phyloP scores from a whole-genome alignment of 2,888 invertebrate species.

The Nudaria mundana region DNA sequence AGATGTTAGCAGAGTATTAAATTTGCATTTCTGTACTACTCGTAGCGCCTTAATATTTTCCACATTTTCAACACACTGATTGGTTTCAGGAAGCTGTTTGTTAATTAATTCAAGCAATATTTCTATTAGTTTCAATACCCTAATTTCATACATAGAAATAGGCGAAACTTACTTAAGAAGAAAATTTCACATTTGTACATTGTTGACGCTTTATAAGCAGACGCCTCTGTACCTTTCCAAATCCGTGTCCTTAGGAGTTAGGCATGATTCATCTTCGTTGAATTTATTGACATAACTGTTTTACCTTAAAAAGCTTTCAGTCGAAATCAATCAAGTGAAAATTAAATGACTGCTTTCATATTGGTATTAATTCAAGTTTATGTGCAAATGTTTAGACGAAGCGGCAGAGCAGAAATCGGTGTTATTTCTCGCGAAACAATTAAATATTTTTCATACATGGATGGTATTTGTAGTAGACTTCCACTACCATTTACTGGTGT shows the following conservation, averaged over 20 bases:
- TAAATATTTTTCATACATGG: slow-evolving; percentile 73
- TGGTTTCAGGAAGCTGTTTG: no score
- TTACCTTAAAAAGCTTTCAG: slow-evolving; percentile 70
- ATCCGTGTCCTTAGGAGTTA: slow-evolving; percentile 49
- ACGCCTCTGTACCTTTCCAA: slow-evolving; percentile 33
- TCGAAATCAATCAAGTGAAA: slow-evolving; percentile 69
- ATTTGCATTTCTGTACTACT: no score
- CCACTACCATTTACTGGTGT: slow-evolving; percentile 36
- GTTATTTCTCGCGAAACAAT: slow-evolving; percentile 74
- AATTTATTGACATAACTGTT: slow-evolving; percentile 64
- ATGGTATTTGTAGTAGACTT: slow-evolving; percentile 57
- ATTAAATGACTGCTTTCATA: slow-evolving; percentile 77
- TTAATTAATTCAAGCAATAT: no score
- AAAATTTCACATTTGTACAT: no score
- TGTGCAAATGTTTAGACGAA: slow-evolving; percentile 53
- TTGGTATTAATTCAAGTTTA: slow-evolving; percentile 68
- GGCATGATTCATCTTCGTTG: slow-evolving; percentile 42
- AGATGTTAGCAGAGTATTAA: no score
- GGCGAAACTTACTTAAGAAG: no score
- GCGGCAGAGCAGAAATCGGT: slow-evolving; percentile 59
- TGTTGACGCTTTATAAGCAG: no score
- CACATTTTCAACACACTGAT: no score
- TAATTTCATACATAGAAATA: no score
- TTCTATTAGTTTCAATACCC: no score
- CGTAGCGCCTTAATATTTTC: no score